Percentiles rank a stretch among this genome's conserved stretches.
Conservation (phyloP, 2,113 vertebrate species). For the Hassar affinis region DNA sequence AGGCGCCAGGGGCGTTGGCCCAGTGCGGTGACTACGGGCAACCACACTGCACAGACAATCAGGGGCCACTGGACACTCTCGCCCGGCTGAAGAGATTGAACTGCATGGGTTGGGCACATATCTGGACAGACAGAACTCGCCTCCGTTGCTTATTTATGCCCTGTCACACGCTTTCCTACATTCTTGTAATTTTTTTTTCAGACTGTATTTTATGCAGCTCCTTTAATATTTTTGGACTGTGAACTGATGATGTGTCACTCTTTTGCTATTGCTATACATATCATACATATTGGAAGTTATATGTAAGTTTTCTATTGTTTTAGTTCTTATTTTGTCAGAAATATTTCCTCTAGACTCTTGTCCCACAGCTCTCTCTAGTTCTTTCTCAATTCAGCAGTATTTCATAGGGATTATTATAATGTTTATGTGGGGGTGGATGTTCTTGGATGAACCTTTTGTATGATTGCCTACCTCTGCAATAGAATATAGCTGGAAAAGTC, state of each 20-base stretch:
- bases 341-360: neutral
- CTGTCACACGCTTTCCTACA: constrained; percentile 47
- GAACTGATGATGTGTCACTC: neutral
- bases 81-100: constrained; percentile 30
- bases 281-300: neutral
- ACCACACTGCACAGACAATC: constrained; percentile 42
- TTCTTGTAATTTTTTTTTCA: constrained; percentile 37
- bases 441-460: constrained; percentile 36
- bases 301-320: neutral
- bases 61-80: constrained; percentile 45
- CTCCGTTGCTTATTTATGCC: constrained; percentile 37
- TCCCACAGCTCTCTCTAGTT: neutral
- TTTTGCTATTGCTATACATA: neutral
- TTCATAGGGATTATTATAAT: constrained; percentile 38
- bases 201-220: neutral
- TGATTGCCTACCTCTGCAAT: constrained; percentile 42
- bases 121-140: constrained; percentile 26
- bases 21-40: constrained; percentile 40
- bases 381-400: constrained; percentile 22
- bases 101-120: constrained; percentile 21
- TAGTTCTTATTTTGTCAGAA: neutral
- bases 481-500: constrained; percentile 42
- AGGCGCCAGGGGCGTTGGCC: constrained; percentile 67
- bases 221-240: neutral
- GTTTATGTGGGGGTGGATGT: constrained; percentile 41